A percentile compares a stretch with the other conserved stretches of the same genome.
Conservation (phyloP, 37 sponge, comb jelly and placozoan genomes). For the Spongilla lacustris region DNA sequence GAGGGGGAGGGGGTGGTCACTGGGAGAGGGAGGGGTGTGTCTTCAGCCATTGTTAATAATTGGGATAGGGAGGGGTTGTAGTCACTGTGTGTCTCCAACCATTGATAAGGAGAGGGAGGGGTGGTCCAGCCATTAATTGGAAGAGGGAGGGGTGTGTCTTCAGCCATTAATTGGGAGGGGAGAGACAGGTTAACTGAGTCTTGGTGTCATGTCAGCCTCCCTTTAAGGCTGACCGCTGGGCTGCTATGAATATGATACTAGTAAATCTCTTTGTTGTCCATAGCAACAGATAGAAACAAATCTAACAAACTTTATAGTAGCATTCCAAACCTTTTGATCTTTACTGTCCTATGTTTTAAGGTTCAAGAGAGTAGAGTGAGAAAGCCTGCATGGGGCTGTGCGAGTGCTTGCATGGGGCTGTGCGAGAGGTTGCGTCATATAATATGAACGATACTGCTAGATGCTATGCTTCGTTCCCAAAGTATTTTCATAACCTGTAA, state of each 20-base stretch:
- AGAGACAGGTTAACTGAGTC: too few relatives aligned
- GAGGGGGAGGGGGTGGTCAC: neutral
- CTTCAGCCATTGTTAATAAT: too few relatives aligned
- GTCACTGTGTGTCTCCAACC: too few relatives aligned
- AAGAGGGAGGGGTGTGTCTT: too few relatives aligned
- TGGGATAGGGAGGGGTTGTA: too few relatives aligned
- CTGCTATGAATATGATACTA: neutral
- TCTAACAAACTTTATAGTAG: neutral
- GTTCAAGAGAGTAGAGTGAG: neutral
- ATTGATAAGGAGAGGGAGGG: too few relatives aligned
- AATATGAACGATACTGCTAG: neutral
- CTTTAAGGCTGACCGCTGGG: neutral
- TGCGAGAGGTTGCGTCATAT: neutral
- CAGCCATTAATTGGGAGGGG: neutral
- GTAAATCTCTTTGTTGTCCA: neutral
- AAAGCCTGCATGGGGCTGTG: neutral
- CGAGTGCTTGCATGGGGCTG: neutral
- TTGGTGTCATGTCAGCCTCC: too few relatives aligned
- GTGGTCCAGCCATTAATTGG: too few relatives aligned
- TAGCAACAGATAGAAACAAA: neutral
- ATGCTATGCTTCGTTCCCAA: neutral
- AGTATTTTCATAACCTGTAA: neutral
- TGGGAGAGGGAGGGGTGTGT: too few relatives aligned
- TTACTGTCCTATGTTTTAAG: neutral
- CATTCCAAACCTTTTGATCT: neutral